A percentile compares a stretch with the other conserved stretches of the same genome.
These are phyloP conservation scores for Crax fasciolata DNA, from an alignment of 2,797 vertebrate species.

Conservation along the genomic window DNA sequence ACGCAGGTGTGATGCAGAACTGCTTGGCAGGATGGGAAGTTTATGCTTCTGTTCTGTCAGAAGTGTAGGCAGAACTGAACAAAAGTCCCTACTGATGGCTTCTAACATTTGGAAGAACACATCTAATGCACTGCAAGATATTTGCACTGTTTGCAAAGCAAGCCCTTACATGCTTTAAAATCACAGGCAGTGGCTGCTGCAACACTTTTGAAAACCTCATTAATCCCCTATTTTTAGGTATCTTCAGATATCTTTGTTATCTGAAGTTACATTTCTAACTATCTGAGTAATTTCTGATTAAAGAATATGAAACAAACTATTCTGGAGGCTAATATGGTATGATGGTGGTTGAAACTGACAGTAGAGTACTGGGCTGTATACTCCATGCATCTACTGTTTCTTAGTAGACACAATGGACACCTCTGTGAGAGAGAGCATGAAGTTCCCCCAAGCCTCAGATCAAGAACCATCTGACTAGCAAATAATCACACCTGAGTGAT, in stretches of 20 bases:
- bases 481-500: background rate
- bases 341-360: background rate
- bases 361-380: background rate
- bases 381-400: background rate
- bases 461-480: background rate
- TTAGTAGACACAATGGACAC: background rate
- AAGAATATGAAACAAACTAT: background rate
- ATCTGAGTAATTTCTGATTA: background rate
- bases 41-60: background rate
- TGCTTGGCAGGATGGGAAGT: background rate
- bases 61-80: background rate
- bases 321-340: background rate
- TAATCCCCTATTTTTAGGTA: background rate
- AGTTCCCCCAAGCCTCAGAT: background rate
- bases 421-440: background rate
- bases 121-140: background rate
- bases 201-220: background rate
- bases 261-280: background rate
- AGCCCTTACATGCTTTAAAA: background rate
- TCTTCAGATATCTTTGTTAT: background rate
- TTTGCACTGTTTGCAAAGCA: background rate
- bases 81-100: background rate
- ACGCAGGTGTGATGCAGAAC: accelerated
- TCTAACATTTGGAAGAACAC: background rate
- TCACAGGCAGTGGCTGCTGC: background rate